A percentile compares a stretch with the other conserved stretches of the same genome.
Conservation (phyloP, 2,797 vertebrate species). For the Pelochelys cantorii region DNA sequence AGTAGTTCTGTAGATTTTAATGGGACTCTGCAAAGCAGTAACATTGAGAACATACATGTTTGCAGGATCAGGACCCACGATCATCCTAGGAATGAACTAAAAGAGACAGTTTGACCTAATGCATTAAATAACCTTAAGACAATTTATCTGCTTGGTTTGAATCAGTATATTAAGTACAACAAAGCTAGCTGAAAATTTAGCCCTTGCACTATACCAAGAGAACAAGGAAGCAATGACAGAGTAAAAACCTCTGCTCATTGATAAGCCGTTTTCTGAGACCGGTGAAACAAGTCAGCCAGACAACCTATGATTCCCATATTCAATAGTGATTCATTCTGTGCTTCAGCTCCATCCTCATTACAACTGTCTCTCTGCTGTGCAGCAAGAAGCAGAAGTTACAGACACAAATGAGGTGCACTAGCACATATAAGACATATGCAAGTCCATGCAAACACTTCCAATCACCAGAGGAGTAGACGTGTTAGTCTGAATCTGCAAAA, state of each 20-base stretch:
- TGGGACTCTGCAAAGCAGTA: background rate
- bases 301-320: background rate
- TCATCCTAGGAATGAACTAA: background rate
- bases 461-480: too few species aligned
- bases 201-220: background rate
- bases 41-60: background rate
- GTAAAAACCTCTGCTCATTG: background rate
- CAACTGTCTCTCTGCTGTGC: background rate
- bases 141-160: background rate
- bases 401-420: background rate
- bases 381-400: background rate
- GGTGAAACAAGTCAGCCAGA: background rate
- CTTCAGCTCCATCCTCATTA: background rate
- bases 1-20: background rate
- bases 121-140: background rate
- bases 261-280: background rate
- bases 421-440: background rate
- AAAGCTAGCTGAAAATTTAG: background rate
- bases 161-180: background rate
- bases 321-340: background rate
- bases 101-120: background rate
- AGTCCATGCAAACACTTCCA: background rate
- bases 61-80: fast-evolving
- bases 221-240: background rate
- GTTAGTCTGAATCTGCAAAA: too few species aligned